phyloP scores from a whole-genome alignment of 2,113 vertebrate species.

The Lasiurus cinereus region DNA sequence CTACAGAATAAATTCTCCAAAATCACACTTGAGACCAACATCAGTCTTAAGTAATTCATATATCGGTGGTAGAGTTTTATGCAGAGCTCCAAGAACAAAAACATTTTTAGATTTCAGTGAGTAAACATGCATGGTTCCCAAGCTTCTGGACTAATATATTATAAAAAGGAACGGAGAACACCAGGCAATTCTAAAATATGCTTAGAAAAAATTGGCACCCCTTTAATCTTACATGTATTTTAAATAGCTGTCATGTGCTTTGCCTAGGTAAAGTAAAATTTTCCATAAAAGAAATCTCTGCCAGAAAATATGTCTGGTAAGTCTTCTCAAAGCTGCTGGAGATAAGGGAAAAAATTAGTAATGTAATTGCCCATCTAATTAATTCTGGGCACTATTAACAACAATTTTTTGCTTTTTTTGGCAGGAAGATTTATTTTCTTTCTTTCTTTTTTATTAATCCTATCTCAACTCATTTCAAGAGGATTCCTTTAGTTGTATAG shows the following conservation, averaged over 20 bases:
- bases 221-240: background rate
- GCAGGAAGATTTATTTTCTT: background rate
- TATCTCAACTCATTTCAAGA: slow-evolving; percentile 61
- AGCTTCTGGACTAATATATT: background rate
- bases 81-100: background rate
- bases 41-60: background rate
- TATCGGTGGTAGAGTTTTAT: background rate
- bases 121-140: background rate
- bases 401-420: slow-evolving; percentile 58
- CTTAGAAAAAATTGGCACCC: background rate
- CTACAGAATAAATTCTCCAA: background rate
- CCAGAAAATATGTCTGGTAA: slow-evolving; percentile 13
- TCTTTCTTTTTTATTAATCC: slow-evolving; percentile 65
- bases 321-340: slow-evolving; percentile 49
- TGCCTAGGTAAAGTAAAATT: slow-evolving; percentile 50
- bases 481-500: slow-evolving; percentile 54
- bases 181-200: background rate
- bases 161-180: background rate
- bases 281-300: slow-evolving; percentile 53
- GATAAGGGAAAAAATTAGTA: slow-evolving; percentile 40
- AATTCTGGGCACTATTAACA: slow-evolving; percentile 55
- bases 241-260: slow-evolving; percentile 32
- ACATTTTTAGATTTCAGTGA: slow-evolving; percentile 15
- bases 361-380: slow-evolving; percentile 63
- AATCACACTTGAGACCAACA: background rate